A percentile compares a stretch with the other conserved stretches of the same genome.
These are phyloP conservation scores for Choristoneura fumiferana DNA, from an alignment of 1,140 invertebrate genomes.

Conservation along the genomic window DNA sequence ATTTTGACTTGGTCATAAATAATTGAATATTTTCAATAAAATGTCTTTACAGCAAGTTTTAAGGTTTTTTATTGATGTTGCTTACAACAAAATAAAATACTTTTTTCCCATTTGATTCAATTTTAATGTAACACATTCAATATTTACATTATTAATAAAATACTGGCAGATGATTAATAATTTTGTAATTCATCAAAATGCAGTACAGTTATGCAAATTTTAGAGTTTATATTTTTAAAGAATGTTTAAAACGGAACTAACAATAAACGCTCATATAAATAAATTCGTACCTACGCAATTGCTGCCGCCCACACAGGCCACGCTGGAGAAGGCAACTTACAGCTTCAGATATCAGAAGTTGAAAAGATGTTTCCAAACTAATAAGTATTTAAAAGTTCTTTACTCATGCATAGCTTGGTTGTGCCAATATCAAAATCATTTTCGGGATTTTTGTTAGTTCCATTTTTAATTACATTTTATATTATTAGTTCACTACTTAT, in stretches of 20 bases:
- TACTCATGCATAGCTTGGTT: no score
- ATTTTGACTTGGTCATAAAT: slow-evolving; percentile 43
- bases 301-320: no score
- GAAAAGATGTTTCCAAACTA: no score
- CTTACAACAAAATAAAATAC: slow-evolving; percentile 42
- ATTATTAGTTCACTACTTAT: slow-evolving; percentile 37
- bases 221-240: slow-evolving; percentile 17
- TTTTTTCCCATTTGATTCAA: slow-evolving; percentile 47
- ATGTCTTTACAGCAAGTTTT: slow-evolving; percentile 36
- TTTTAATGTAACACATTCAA: slow-evolving; percentile 70
- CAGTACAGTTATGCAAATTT: slow-evolving; percentile 30
- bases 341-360: no score
- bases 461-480: slow-evolving; percentile 24
- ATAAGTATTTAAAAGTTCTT: no score
- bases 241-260: slow-evolving; percentile 10
- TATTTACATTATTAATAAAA: slow-evolving; percentile 69
- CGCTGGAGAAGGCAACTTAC: no score
- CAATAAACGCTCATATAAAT: neutral
- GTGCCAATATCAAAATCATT: neutral
- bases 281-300: no score
- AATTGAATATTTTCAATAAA: slow-evolving; percentile 58
- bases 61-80: slow-evolving; percentile 18
- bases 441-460: neutral
- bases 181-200: slow-evolving; percentile 46
- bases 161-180: slow-evolving; percentile 67